Evolutionary conservation across 2,888 invertebrate species (phyloP).

Genomic region (Ochlodes sylvanus): DNA sequence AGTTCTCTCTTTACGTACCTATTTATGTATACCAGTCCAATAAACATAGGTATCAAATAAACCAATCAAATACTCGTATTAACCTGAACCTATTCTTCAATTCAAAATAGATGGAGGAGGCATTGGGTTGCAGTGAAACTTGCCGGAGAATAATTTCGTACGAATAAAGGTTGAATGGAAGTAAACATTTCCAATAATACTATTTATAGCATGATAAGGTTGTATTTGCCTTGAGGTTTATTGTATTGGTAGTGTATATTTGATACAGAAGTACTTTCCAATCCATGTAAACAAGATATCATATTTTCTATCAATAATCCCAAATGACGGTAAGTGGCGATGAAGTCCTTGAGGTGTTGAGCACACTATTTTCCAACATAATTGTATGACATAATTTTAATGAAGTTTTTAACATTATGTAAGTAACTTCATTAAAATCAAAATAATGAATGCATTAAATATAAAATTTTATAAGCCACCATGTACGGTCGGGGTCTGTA

Average conservation of each 20-base stretch:
- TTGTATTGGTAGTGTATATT: background rate
- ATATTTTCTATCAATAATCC: too few relatives aligned
- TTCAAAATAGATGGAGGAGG: background rate
- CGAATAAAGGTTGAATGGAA: conserved; percentile 1
- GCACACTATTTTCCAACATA: too few relatives aligned
- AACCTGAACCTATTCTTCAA: background rate
- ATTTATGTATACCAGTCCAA: too few relatives aligned
- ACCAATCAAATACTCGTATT: too few relatives aligned
- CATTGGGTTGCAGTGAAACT: background rate
- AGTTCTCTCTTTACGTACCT: too few relatives aligned
- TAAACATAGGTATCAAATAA: too few relatives aligned
- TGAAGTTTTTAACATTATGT: too few relatives aligned
- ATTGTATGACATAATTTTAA: too few relatives aligned
- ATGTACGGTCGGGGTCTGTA: background rate
- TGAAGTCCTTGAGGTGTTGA: too few relatives aligned
- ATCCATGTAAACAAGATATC: background rate
- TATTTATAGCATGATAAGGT: conserved; percentile 1
- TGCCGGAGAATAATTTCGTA: background rate
- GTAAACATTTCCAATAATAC: conserved; percentile 4
- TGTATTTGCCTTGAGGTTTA: background rate
- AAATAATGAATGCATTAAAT: background rate
- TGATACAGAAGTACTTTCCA: background rate
- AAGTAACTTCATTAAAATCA: background rate
- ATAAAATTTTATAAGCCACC: background rate
- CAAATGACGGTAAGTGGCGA: too few relatives aligned